Evolutionary conservation across 2,888 invertebrate genomes (phyloP).

Genomic region (Caenorhabditis sp.): DNA sequence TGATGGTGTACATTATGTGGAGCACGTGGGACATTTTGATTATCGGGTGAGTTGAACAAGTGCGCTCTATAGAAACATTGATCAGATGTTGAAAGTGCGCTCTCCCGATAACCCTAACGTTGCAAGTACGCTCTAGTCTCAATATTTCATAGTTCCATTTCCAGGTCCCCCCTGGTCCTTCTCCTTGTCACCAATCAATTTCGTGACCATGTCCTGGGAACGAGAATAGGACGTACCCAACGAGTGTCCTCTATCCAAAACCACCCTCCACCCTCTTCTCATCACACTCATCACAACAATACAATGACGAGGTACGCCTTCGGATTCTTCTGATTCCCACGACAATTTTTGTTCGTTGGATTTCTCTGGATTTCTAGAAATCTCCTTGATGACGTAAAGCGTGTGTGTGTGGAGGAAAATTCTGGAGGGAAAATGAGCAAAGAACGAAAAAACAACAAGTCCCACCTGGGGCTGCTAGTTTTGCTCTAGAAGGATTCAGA

Average conservation of each 20-base stretch:
- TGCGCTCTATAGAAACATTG: neutral
- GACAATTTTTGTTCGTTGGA: too few species aligned
- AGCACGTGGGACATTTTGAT: constrained; percentile 41
- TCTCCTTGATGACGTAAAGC: neutral
- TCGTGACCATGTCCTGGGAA: constrained; percentile 30
- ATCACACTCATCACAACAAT: constrained; percentile 11
- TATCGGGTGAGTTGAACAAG: constrained; percentile 24
- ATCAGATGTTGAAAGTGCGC: too few species aligned
- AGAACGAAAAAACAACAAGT: too few species aligned
- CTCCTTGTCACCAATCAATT: constrained; percentile 42
- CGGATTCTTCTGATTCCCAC: neutral
- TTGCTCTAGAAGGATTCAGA: too few species aligned
- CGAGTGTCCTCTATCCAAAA: constrained; percentile 38
- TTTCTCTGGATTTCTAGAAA: neutral
- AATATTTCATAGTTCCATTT: too few species aligned
- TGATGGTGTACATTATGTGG: constrained; percentile 23
- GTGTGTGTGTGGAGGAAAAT: too few species aligned
- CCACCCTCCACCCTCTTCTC: neutral
- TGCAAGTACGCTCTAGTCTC: neutral
- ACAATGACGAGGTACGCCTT: constrained; percentile 25
- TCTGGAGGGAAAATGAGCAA: too few species aligned
- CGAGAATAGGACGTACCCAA: constrained; percentile 12
- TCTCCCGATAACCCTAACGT: too few species aligned
- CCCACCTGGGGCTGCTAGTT: too few species aligned
- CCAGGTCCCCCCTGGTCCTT: constrained; percentile 43